Percentiles rank a stretch among this genome's conserved stretches.
phyloP scores from a whole-genome alignment of 2,888 invertebrate genomes.

The Cecidostiba fungosa region DNA sequence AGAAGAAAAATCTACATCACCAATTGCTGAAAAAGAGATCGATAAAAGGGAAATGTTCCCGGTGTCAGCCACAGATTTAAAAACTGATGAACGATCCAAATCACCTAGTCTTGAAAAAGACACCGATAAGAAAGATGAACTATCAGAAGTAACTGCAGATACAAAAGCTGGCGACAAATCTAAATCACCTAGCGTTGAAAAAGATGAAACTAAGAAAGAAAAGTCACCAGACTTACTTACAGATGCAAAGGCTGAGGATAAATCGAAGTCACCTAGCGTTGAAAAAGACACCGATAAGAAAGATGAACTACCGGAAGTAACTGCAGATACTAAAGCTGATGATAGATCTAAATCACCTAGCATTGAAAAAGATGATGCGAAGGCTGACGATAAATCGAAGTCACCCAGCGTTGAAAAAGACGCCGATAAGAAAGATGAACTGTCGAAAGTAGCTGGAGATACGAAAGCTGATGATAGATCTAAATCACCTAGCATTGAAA shows the following conservation, averaged over 20 bases:
- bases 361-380: conserved; percentile 54
- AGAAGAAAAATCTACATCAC: too few relatives aligned
- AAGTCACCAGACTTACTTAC: background rate
- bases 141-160: background rate
- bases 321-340: background rate
- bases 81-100: conserved; percentile 59
- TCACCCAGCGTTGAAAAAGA: background rate
- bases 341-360: conserved; percentile 38
- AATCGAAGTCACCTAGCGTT: conserved; percentile 64
- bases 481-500: conserved; percentile 3
- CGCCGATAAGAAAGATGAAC: conserved; percentile 21
- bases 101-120: background rate
- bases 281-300: conserved; percentile 44
- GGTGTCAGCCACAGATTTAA: conserved; percentile 1
- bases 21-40: conserved; percentile 27
- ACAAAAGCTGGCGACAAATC: background rate
- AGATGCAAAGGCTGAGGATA: background rate
- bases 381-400: background rate
- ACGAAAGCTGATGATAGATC: background rate
- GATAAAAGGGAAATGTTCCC: background rate
- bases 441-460: background rate
- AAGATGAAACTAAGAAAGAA: background rate
- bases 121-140: conserved; percentile 16
- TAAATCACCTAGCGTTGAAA: conserved; percentile 1
- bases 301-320: background rate